phyloP scores from a whole-genome alignment of 2,888 invertebrate species.

The Apamea anceps region DNA sequence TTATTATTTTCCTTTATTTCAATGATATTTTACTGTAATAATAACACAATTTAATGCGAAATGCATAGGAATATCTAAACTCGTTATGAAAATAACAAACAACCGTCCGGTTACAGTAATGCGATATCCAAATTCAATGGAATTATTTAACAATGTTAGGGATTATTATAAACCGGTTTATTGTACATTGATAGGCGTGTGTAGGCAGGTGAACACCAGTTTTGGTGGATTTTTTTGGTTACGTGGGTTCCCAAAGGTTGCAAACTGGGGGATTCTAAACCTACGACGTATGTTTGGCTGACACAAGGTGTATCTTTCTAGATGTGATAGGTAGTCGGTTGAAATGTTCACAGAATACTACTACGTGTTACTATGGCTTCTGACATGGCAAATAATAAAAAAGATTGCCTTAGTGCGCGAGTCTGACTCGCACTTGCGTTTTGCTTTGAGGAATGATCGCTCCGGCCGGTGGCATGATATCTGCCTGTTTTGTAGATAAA shows the following conservation, averaged over 20 bases:
- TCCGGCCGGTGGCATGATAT: neutral
- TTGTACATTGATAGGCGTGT: neutral
- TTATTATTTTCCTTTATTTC: neutral
- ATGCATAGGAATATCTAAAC: neutral
- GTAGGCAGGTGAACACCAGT: neutral
- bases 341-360: neutral
- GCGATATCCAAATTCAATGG: neutral
- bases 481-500: neutral
- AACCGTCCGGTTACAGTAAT: neutral
- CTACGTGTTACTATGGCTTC: neutral
- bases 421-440: no score
- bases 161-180: neutral
- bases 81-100: neutral
- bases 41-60: neutral
- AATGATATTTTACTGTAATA: constrained; percentile 2
- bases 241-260: neutral
- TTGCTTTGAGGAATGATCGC: neutral
- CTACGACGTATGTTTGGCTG: no score
- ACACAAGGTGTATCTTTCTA: neutral
- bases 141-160: neutral
- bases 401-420: neutral
- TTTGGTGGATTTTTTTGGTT: neutral
- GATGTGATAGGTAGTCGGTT: neutral
- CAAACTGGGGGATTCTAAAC: neutral
- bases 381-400: neutral